Percentiles rank a stretch among this genome's conserved stretches.
These are phyloP conservation scores for Apogon talboti DNA, from an alignment of 2,797 vertebrate species.

Conservation along the genomic window DNA sequence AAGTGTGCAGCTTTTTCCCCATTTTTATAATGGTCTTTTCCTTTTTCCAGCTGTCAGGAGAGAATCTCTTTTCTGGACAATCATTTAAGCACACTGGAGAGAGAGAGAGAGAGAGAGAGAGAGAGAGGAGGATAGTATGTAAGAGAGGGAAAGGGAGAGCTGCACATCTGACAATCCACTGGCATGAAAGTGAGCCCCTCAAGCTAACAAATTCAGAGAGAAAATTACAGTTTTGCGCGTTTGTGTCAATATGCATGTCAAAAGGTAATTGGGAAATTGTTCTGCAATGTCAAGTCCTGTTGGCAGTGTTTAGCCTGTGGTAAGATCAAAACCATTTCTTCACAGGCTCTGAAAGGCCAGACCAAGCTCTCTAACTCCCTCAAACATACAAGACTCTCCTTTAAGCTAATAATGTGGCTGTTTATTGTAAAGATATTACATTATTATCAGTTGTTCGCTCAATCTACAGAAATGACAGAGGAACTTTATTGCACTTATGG, in stretches of 20 bases:
- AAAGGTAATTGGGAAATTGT: slow-evolving; percentile 87
- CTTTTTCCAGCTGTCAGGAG: slow-evolving; percentile 53
- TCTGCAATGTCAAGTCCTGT: slow-evolving; percentile 84
- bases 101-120: slow-evolving; percentile 72
- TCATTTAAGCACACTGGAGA: slow-evolving; percentile 61
- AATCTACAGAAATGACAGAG: slow-evolving; percentile 31
- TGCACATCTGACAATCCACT: slow-evolving; percentile 81
- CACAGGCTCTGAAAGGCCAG: slow-evolving; percentile 76
- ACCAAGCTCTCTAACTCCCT: slow-evolving; percentile 66
- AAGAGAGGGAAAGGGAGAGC: slow-evolving; percentile 76
- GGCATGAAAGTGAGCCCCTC: slow-evolving; percentile 83
- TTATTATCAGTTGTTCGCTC: slow-evolving; percentile 56
- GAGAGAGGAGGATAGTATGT: slow-evolving; percentile 64
- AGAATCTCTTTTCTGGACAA: slow-evolving; percentile 71
- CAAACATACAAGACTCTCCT: slow-evolving; percentile 59
- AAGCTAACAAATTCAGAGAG: slow-evolving; percentile 84
- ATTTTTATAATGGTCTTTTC: slow-evolving; percentile 53
- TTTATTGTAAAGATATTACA: slow-evolving; percentile 67
- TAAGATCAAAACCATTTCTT: slow-evolving; percentile 82
- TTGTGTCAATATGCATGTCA: slow-evolving; percentile 87
- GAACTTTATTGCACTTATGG: slow-evolving; percentile 34
- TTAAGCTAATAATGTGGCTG: slow-evolving; percentile 73
- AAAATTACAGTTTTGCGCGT: slow-evolving; percentile 85
- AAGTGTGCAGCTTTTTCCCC: slow-evolving; percentile 22
- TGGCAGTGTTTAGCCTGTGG: slow-evolving; percentile 84